A percentile compares a stretch with the other conserved stretches of the same genome.
Conservation (phyloP, 2,888 invertebrate genomes). For the Perizoma flavofasciatum region DNA sequence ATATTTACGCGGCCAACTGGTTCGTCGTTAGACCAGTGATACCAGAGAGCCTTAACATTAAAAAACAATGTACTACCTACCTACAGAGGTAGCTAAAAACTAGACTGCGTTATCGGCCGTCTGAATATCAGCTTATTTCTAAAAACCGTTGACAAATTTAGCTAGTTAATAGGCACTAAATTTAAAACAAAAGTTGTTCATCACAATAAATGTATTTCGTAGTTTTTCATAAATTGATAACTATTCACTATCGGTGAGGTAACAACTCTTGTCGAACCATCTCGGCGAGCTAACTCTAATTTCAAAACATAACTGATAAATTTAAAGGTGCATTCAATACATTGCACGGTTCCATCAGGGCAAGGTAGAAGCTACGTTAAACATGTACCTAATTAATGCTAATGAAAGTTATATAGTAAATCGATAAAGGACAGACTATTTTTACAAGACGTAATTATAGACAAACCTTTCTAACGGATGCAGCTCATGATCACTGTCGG, state of each 20-base stretch:
- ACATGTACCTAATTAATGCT: conserved; percentile 1
- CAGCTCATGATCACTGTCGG: background rate
- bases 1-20: conserved; percentile 26
- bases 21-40: background rate
- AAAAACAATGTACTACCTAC: background rate
- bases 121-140: too few relatives aligned
- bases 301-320: conserved; percentile 71
- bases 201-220: conserved; percentile 73
- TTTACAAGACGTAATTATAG: conserved; percentile 6
- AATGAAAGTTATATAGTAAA: too few relatives aligned
- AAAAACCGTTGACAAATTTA: background rate
- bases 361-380: conserved; percentile 7
- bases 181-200: conserved; percentile 28
- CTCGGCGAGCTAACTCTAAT: conserved; percentile 70
- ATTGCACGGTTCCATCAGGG: conserved; percentile 28
- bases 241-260: conserved; percentile 82
- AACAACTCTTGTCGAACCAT: conserved; percentile 78
- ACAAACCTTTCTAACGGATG: background rate
- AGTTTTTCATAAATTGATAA: conserved; percentile 77
- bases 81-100: background rate
- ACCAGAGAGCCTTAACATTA: background rate
- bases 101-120: too few relatives aligned
- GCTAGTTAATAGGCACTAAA: background rate
- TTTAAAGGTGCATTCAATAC: conserved; percentile 65
- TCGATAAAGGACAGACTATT: conserved; percentile 1